These are phyloP conservation scores for Lophotriccus pileatus DNA, from an alignment of 2,797 vertebrate species.

Conservation along the genomic window DNA sequence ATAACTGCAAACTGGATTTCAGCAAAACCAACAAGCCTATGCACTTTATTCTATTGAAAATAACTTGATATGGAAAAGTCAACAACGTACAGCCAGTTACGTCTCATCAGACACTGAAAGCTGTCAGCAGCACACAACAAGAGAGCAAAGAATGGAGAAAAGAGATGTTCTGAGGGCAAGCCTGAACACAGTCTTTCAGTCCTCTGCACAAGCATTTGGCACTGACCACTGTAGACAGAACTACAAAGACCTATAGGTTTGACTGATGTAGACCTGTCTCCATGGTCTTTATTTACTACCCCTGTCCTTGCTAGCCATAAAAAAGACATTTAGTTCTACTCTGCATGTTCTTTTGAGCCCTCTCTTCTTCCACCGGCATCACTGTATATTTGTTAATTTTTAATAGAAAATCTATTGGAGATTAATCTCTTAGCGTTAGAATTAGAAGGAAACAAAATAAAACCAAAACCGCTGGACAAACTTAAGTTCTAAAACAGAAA, in stretches of 20 bases:
- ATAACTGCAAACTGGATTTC: not conserved
- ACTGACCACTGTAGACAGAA: not conserved
- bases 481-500: not conserved
- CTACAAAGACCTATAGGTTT: not conserved
- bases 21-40: not conserved
- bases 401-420: not conserved
- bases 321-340: not conserved
- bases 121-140: not conserved
- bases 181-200: not conserved
- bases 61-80: not conserved
- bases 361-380: not conserved
- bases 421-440: not conserved
- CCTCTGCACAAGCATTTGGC: not conserved
- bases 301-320: not conserved
- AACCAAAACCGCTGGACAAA: not conserved
- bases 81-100: not conserved
- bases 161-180: not conserved
- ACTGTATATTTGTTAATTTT: not conserved
- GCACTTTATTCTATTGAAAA: not conserved
- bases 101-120: not conserved
- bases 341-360: not conserved
- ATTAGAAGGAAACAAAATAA: not conserved
- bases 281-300: not conserved
- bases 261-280: not conserved
- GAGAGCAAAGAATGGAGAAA: not conserved